These are phyloP conservation scores for Hydrocynus forskahlii DNA, from an alignment of 2,797 vertebrate genomes.

Conservation along the genomic window DNA sequence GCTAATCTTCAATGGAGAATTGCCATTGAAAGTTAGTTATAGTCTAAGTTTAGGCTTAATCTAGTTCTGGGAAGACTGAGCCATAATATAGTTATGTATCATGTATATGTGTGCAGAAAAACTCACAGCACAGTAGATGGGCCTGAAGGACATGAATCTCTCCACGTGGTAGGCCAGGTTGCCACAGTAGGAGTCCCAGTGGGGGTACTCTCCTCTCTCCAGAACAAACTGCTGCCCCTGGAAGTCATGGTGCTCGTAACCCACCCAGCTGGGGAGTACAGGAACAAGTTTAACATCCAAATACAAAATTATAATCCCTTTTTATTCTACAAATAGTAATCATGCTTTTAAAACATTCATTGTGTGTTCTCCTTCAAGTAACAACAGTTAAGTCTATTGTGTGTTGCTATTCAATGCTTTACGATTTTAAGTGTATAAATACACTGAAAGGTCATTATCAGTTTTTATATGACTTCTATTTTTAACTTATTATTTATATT, in stretches of 20 bases:
- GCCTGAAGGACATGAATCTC: constrained; percentile 70
- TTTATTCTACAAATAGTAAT: too few species aligned
- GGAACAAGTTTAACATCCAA: not conserved
- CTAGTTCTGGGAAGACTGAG: not conserved
- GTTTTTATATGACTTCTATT: too few species aligned
- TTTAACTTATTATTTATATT: too few species aligned
- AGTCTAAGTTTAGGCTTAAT: not conserved
- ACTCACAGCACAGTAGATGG: constrained; percentile 83
- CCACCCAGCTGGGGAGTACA: constrained; percentile 76
- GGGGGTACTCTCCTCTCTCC: constrained; percentile 85
- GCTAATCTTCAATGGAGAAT: too few species aligned
- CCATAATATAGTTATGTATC: not conserved
- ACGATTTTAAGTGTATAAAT: too few species aligned
- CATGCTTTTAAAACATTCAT: too few species aligned
- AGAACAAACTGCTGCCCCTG: constrained; percentile 86
- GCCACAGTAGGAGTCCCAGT: constrained; percentile 84
- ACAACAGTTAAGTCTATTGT: too few species aligned
- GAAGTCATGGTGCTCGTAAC: constrained; percentile 85
- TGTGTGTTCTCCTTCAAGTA: too few species aligned
- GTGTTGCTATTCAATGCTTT: too few species aligned
- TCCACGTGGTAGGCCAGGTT: constrained; percentile 70
- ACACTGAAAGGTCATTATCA: too few species aligned
- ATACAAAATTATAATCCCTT: too few species aligned
- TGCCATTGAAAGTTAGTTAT: not conserved
- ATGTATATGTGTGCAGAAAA: not conserved